Conservation (phyloP, 1,140 invertebrate genomes). For the Scaptomyza hsui region DNA sequence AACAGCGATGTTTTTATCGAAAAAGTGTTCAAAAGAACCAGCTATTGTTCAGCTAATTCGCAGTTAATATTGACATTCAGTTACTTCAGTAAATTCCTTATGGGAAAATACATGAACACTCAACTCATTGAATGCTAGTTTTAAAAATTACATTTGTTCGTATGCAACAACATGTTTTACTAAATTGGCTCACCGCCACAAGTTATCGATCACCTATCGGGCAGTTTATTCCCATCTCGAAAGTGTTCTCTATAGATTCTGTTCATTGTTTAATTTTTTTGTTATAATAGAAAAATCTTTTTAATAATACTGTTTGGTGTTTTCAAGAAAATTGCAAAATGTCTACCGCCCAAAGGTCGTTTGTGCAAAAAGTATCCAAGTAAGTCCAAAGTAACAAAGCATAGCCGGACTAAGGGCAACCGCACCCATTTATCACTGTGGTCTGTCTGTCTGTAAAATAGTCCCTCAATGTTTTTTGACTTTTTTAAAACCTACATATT, state of each 20-base stretch:
- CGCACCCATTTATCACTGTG: constrained; percentile 8
- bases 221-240: constrained; percentile 10
- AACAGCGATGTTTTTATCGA: no score
- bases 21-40: no score
- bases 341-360: constrained; percentile 87
- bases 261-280: constrained; percentile 25
- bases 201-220: constrained; percentile 29
- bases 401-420: background rate
- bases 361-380: constrained; percentile 92
- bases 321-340: constrained; percentile 29
- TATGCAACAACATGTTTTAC: no score
- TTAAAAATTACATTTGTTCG: no score
- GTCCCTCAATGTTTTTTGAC: background rate
- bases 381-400: constrained; percentile 73
- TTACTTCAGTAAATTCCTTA: no score
- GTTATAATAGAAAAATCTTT: background rate
- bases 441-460: background rate
- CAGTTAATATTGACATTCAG: no score
- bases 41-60: no score
- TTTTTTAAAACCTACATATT: background rate
- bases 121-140: no score
- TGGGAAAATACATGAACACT: no score
- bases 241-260: constrained; percentile 2
- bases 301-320: background rate
- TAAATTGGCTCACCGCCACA: constrained; percentile 26